Conservation (phyloP, 2,113 vertebrate genomes). For the Procavia capensis region DNA sequence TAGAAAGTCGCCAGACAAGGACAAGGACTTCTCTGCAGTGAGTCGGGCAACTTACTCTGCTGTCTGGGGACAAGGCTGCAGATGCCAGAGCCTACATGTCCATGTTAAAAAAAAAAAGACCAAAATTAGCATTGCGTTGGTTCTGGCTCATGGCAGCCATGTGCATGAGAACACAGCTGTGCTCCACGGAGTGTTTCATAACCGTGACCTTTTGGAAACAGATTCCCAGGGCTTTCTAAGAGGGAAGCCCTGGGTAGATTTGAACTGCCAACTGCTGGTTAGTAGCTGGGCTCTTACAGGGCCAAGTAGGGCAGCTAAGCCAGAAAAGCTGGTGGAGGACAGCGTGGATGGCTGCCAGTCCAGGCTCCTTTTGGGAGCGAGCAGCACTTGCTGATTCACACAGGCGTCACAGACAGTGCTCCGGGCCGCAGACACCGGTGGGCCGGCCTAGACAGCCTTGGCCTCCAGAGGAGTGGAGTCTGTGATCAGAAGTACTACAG, state of each 20-base stretch:
- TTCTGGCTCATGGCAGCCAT: no score
- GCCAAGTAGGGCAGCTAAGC: background rate
- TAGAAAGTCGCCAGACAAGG: background rate
- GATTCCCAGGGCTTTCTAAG: no score
- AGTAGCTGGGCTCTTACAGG: background rate
- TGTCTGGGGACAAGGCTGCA: background rate
- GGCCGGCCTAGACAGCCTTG: rapidly evolving
- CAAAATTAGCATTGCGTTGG: no score
- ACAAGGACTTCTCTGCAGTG: background rate
- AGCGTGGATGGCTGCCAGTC: background rate
- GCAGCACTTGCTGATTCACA: background rate
- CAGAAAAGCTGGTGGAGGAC: background rate
- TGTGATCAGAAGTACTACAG: background rate
- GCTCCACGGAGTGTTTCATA: no score
- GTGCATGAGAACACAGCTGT: no score
- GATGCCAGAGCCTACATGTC: no score
- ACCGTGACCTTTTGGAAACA: no score
- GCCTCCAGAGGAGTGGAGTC: background rate
- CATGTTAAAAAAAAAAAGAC: no score
- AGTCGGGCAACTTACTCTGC: background rate
- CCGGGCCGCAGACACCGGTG: background rate
- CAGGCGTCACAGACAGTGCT: rapidly evolving
- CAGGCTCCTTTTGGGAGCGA: background rate
- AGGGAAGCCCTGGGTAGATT: background rate
- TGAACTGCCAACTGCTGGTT: background rate